Base-by-base conservation (phyloP, 1,140 invertebrate species). In the Protaetia brevitarsis region DNA sequence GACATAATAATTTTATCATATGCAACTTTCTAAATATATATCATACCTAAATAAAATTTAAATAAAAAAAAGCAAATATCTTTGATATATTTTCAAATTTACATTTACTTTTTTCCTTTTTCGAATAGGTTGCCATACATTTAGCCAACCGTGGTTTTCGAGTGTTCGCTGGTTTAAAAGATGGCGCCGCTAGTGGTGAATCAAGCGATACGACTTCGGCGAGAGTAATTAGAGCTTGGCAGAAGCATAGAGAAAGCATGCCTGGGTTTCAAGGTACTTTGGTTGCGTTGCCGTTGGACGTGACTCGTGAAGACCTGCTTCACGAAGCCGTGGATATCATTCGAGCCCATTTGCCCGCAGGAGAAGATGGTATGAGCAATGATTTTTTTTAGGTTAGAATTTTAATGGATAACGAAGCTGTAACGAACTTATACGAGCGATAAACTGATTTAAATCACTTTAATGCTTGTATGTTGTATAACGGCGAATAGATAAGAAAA, bases 281-380 rank as follows among this genome's bases (percentile, higher is more conserved):
- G 36, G 84, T 89, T 37, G 86, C 89, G 2, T 78, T 93, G 67
- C 86, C 88, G 36, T 73, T 93, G 67, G 90, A 93, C 74, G 88
- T 92, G 1, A 91, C 90, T 0, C 82, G 90, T 21, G 90, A 93
- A 78, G 91, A 93, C 74, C 82, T 89, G 68, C 77, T 92, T 34
- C 89, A 88, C 66, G 89, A 90, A 78, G 89, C 90, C 4, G 88
- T 91, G 11, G 86, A 89, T 64, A 85, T 87, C 6, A 87, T 92
- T 64, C 85, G 90, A 16, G 86, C 89, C 31, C 89, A 92, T 81
- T 79, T 92, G 66, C 91, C 90, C 61, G 90, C 90, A 19, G 89
- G 91, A 34, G 89, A 92, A 80, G 89, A 91, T 73, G 89, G 89
- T 88, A 79, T 82, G 76, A 69, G 30, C 3, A 21, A 21, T 11